phyloP scores from a whole-genome alignment of 2,797 vertebrate genomes.

The Chloroceryle amazona region DNA sequence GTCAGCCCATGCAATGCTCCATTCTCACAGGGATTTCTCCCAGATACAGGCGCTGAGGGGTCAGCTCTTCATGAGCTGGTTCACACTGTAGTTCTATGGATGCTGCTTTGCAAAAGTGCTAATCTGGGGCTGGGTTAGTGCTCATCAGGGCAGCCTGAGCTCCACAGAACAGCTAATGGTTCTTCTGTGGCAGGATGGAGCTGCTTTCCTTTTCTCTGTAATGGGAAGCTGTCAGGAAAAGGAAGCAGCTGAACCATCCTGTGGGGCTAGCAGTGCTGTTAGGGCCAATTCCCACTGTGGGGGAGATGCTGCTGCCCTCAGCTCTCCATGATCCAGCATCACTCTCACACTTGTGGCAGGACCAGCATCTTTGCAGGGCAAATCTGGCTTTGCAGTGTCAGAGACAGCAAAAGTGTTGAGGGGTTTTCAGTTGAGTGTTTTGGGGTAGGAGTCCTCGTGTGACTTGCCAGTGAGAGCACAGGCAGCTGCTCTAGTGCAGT shows the following conservation, averaged over 20 bases:
- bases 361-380: not conserved
- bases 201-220: not conserved
- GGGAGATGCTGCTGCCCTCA: not conserved
- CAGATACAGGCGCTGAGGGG: accelerated
- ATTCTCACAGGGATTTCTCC: not conserved
- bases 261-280: accelerated
- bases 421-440: not conserved
- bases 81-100: not conserved
- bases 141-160: not conserved
- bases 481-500: not conserved
- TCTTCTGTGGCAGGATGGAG: not conserved
- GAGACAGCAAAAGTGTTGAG: not conserved
- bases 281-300: accelerated
- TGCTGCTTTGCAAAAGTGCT: not conserved
- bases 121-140: not conserved
- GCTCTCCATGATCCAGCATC: not conserved
- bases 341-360: accelerated
- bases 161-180: constrained; percentile 2
- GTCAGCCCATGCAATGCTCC: not conserved
- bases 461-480: not conserved
- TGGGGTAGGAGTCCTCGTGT: accelerated
- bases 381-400: not conserved
- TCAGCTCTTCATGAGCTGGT: not conserved
- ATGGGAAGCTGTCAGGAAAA: constrained; percentile 32
- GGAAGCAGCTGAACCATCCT: not conserved